A percentile compares a stretch with the other conserved stretches of the same genome.
Conservation (phyloP, 2,113 vertebrate genomes). For the Mormyrus iriodes region DNA sequence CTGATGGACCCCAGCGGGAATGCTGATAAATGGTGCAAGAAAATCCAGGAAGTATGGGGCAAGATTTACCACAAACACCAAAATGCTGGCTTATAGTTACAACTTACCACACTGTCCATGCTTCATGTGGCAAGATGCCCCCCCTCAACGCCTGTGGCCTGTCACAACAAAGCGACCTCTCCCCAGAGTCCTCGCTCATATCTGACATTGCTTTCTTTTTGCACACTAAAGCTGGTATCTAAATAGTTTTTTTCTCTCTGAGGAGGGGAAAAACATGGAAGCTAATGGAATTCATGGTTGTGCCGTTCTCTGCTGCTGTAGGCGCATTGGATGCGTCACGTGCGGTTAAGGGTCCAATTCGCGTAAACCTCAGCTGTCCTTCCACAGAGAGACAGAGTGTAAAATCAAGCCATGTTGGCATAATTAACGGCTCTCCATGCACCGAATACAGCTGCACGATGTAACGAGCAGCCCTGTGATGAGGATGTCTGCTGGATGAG, state of each 20-base stretch:
- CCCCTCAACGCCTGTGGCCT: conserved; percentile 61
- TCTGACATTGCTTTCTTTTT: conserved; percentile 64
- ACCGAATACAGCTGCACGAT: neutral
- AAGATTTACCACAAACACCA: conserved; percentile 91
- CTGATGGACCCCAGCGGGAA: conserved; percentile 99
- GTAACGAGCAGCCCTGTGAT: neutral
- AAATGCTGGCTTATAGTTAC: conserved; percentile 75
- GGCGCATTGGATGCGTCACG: conserved; percentile 68
- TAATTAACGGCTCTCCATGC: neutral
- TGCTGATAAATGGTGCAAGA: conserved; percentile 98
- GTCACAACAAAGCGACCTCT: conserved; percentile 69
- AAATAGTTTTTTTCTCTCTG: conserved; percentile 64
- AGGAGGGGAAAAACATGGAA: conserved; percentile 51
- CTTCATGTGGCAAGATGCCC: conserved; percentile 69
- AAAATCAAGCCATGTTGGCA: neutral
- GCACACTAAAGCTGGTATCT: conserved; percentile 68
- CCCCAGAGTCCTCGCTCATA: conserved; percentile 67
- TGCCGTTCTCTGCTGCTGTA: conserved; percentile 77
- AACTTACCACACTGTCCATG: conserved; percentile 33
- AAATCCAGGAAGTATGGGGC: conserved; percentile 98
- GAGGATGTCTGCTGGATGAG: neutral
- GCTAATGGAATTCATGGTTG: conserved; percentile 83
- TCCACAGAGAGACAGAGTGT: neutral
- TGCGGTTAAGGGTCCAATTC: conserved; percentile 62
- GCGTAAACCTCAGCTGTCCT: conserved; percentile 61